Conservation (phyloP, 2,888 invertebrate species). For the Campoletis raptor region DNA sequence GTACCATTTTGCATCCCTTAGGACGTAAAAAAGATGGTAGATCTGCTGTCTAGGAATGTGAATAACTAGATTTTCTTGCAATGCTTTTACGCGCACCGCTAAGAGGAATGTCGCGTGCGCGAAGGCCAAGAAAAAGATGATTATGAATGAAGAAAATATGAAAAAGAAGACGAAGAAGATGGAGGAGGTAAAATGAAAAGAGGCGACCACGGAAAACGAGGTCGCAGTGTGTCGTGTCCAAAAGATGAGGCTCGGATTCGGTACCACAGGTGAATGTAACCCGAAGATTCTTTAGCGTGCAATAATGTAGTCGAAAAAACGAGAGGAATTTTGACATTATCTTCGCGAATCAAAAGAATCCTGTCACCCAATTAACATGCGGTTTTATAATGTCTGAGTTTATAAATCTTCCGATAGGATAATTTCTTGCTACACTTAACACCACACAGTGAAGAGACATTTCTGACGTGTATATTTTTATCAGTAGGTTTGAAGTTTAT, state of each 20-base stretch:
- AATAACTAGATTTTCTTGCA: slow-evolving; percentile 51
- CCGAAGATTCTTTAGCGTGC: slow-evolving; percentile 50
- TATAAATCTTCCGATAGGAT: not conserved
- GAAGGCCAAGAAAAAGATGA: slow-evolving; percentile 29
- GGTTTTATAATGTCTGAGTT: not conserved
- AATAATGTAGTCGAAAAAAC: slow-evolving; percentile 36
- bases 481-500: not conserved
- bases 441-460: not conserved
- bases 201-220: slow-evolving; percentile 65
- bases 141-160: slow-evolving; percentile 3
- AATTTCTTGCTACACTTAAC: not conserved
- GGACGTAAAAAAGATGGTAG: not conserved
- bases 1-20: not conserved
- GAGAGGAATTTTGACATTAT: slow-evolving; percentile 28
- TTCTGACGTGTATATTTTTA: not conserved
- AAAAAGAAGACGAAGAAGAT: slow-evolving; percentile 61
- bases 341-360: slow-evolving; percentile 7
- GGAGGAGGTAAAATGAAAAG: slow-evolving; percentile 44
- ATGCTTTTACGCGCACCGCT: slow-evolving; percentile 73
- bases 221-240: slow-evolving; percentile 51
- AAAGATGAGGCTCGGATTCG: slow-evolving; percentile 52
- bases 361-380: not conserved
- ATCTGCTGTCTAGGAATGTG: not conserved
- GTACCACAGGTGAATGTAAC: slow-evolving; percentile 57
- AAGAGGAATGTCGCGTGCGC: slow-evolving; percentile 76